phyloP scores from a whole-genome alignment of 2,113 vertebrate genomes.

The Caranx ignobilis region DNA sequence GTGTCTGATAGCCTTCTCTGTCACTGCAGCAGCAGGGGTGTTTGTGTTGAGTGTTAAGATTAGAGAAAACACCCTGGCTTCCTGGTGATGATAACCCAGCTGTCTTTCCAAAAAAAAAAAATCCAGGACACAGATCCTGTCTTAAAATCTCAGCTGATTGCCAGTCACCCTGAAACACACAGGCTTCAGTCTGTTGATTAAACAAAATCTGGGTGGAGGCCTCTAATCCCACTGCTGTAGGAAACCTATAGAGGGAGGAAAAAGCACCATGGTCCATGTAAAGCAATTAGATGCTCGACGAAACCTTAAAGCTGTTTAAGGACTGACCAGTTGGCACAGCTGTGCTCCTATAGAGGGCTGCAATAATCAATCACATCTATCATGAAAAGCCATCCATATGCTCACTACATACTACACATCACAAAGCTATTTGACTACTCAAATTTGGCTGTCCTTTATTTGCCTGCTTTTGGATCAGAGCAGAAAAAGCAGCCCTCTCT shows the following conservation, averaged over 20 bases:
- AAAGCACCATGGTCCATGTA: slow-evolving; percentile 9
- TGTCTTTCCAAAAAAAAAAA: slow-evolving; percentile 1
- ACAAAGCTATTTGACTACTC: slow-evolving; percentile 50
- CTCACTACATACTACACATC: slow-evolving; percentile 20
- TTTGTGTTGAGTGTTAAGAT: slow-evolving; percentile 38
- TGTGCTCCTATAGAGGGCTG: slow-evolving; percentile 6
- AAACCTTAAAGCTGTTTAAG: slow-evolving; percentile 10
- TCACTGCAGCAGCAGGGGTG: not conserved
- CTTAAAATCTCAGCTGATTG: slow-evolving; percentile 22
- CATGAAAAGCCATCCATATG: not conserved
- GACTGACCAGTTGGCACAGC: not conserved
- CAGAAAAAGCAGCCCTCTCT: slow-evolving; percentile 37
- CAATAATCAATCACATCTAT: slow-evolving; percentile 25
- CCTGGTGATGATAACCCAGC: slow-evolving; percentile 32
- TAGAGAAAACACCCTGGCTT: slow-evolving; percentile 25
- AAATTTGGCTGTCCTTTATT: slow-evolving; percentile 55
- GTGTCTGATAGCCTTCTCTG: slow-evolving; percentile 25
- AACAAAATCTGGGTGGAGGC: slow-evolving; percentile 24
- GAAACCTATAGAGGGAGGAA: slow-evolving; percentile 24
- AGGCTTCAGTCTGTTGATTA: slow-evolving; percentile 17
- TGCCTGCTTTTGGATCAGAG: slow-evolving; percentile 30
- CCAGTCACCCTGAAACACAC: slow-evolving; percentile 20
- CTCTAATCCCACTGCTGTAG: slow-evolving; percentile 15
- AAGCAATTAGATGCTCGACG: slow-evolving; percentile 37
- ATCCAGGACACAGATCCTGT: slow-evolving; percentile 32